A percentile compares a stretch with the other conserved stretches of the same genome.
These are phyloP conservation scores for Hyles lineata DNA, from an alignment of 2,888 invertebrate genomes.

Conservation along the genomic window DNA sequence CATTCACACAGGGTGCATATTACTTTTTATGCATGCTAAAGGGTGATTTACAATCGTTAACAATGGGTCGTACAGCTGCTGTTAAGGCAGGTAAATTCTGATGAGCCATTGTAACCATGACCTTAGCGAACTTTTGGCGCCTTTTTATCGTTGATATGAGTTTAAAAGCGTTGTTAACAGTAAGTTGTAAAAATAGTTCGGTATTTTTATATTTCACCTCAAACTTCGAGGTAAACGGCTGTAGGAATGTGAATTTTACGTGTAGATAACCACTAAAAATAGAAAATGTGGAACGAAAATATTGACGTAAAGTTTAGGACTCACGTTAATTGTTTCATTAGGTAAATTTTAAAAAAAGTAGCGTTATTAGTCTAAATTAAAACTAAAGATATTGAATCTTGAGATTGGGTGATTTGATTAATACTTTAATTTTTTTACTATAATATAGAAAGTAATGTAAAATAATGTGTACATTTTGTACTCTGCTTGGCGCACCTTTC, in stretches of 20 bases:
- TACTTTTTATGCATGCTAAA: conserved; percentile 43
- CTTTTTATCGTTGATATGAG: conserved; percentile 35
- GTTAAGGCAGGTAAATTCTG: conserved; percentile 45
- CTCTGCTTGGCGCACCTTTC: conserved; percentile 19
- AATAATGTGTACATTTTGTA: background rate
- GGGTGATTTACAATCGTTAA: conserved; percentile 47
- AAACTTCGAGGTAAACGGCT: conserved; percentile 4
- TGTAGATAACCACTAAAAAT: conserved; percentile 2
- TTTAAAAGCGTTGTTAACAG: conserved; percentile 20
- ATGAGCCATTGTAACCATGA: conserved; percentile 42
- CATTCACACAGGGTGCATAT: conserved; percentile 41
- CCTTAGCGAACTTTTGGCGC: conserved; percentile 47
- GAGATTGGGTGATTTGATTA: background rate
- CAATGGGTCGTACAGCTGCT: conserved; percentile 69
- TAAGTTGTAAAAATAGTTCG: conserved; percentile 3
- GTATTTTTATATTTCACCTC: conserved; percentile 22
- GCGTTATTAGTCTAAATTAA: too few relatives aligned
- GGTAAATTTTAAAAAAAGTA: background rate
- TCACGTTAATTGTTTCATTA: background rate
- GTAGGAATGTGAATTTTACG: background rate
- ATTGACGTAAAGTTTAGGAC: background rate
- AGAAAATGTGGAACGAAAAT: background rate
- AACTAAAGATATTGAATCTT: too few relatives aligned
- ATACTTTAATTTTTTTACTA: background rate
- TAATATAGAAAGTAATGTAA: conserved; percentile 13